Base-by-base conservation (phyloP, 2,888 invertebrate species). In the Tromatobia lineatoria region DNA sequence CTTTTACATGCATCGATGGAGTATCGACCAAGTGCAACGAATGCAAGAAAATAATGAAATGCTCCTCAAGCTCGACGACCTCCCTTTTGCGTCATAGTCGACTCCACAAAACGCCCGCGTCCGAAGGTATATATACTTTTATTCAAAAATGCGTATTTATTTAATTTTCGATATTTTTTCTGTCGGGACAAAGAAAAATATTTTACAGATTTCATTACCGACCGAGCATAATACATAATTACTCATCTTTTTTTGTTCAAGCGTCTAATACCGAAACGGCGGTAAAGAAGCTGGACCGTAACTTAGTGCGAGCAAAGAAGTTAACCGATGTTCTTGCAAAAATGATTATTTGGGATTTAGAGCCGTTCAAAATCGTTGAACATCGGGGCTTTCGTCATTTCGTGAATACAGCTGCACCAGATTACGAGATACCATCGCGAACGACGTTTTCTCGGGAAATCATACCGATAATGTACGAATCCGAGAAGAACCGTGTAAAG, bases 361-460 rank as follows among this genome's bases (percentile, higher is more conserved):
- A 79, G 61, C 61, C 79, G 3, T 79, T 45, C n/a, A 79, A 18
- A 18, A 38, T 79, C 10, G 79, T 79, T 11, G 61, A 70, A 7
- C 57, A 78, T n/a, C n/a, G n/a, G n/a, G n/a, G n/a, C n/a, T n/a
- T n/a, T n/a, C n/a, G n/a, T n/a, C n/a, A n/a, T n/a, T n/a, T n/a
- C n/a, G n/a, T n/a, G n/a, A n/a, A n/a, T n/a, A n/a, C n/a, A n/a
- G n/a, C n/a, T n/a, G n/a, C n/a, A n/a, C n/a, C n/a, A n/a, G n/a
- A n/a, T n/a, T n/a, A n/a, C n/a, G n/a, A n/a, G n/a, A n/a, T n/a
- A 11, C 69, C 78, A 59, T 38, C 38, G 11, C 78, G 78, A 42
- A 78, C 78, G 57, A 78, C 79, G 13, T 79, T 71, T 59, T 71
- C 70, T 45, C 61, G 71, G n/a, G 29, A 47, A n/a, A 50, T 79